Evolutionary conservation across 2,113 vertebrate species (phyloP), one percentile per base, ranked within the genome.

Genomic region (Xiphophorus hellerii): DNA sequence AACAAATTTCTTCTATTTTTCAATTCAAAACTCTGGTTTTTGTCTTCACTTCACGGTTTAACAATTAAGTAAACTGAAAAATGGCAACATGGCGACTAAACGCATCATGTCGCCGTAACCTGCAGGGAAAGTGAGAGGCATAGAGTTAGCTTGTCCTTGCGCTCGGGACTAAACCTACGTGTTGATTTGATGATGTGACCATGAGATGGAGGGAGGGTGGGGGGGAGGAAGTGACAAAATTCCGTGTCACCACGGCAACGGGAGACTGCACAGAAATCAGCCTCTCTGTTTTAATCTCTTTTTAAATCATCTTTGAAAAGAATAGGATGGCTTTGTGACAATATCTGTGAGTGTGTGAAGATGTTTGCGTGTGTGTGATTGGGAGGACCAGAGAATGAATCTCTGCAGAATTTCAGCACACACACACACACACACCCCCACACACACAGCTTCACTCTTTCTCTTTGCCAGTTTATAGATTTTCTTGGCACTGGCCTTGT

Each of bases 301-400:
- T 83, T 84, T 81, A 88, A 88, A 89, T 88, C 76, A 84, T 89
- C 76, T 86, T 84, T 78, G 83, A 83, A 84, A 76, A 83, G 73
- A 42, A 83, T 68, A 73, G 73, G 76, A 79, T 61, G 42, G 70
- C 76, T 82, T 62, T 3, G n/a, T 78, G 83, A 84, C 77, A 69
- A 29, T 72, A 31, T 71, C 20, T 73, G 68, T 74, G 81, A 54
- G 62, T 82, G 75, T 71, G 69, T 78, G 28, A 20, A n/a, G 20
- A 25, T n/a, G 51, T 58, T 54, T 28, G 66, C 51, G 48, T 62
- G 58, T 62, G 8, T 62, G 54, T 66, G 73, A 76, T 66, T 28
- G 54, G 4, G 54, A 27, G 20, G 33, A 42, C 33, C 65, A 39
- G 42, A 78, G 66, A 70, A 84, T 82, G 69, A 75, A 67, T 82